Evolutionary conservation across 1,140 invertebrate species (phyloP).

Genomic region (Scaptomyza montana): DNA sequence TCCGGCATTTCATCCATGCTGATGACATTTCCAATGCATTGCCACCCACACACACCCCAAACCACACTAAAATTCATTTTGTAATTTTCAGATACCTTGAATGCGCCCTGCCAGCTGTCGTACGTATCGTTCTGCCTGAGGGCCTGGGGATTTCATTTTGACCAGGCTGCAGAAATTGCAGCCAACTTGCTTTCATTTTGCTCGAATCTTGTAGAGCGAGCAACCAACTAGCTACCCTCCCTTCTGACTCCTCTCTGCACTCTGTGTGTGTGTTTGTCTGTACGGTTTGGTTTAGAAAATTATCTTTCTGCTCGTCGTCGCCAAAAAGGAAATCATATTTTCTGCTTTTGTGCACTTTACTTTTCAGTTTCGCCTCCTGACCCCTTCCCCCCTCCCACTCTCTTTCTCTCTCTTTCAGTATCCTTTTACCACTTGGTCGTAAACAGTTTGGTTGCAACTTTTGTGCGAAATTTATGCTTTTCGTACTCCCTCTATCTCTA

Average conservation of each 20-base stretch:
- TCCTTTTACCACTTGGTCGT: slow-evolving; percentile 50
- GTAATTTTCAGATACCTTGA: slow-evolving; percentile 72
- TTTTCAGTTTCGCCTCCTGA: slow-evolving; percentile 66
- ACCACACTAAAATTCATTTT: slow-evolving; percentile 69
- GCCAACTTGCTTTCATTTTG: slow-evolving; percentile 63
- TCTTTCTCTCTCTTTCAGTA: neutral
- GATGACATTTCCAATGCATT: slow-evolving; percentile 78
- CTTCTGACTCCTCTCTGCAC: neutral
- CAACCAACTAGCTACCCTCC: no score
- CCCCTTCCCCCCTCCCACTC: neutral
- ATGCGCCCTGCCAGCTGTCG: slow-evolving; percentile 60
- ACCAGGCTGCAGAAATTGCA: slow-evolving; percentile 78
- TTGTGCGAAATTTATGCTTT: slow-evolving; percentile 82
- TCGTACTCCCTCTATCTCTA: slow-evolving; percentile 16
- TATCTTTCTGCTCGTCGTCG: slow-evolving; percentile 83
- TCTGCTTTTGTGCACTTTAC: slow-evolving; percentile 83
- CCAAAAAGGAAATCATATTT: slow-evolving; percentile 84
- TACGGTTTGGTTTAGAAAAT: slow-evolving; percentile 78
- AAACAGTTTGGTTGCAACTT: slow-evolving; percentile 83
- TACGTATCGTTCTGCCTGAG: slow-evolving; percentile 20
- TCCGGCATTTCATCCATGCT: slow-evolving; percentile 80
- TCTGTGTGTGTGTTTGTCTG: slow-evolving; percentile 29
- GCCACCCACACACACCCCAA: neutral
- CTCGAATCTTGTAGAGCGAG: slow-evolving; percentile 44
- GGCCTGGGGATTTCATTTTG: slow-evolving; percentile 60